Conservation (phyloP, 2,888 invertebrate genomes). For the Craniophora ligustri region DNA sequence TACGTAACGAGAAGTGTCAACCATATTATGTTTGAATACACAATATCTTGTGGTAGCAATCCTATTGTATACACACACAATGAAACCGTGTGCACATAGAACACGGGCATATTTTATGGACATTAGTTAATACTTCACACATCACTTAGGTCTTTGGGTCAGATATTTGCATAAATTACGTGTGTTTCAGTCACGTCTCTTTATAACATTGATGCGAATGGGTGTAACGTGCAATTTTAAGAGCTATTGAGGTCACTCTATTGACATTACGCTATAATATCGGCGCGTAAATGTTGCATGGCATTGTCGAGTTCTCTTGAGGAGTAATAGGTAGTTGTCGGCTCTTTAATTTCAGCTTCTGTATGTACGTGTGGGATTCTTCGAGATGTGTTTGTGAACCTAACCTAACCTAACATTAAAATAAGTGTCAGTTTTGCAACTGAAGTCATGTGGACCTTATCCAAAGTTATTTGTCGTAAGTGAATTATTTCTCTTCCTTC, state of each 20-base stretch:
- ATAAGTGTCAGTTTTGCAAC: too few species aligned
- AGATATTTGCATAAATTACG: conserved; percentile 52
- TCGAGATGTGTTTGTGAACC: too few species aligned
- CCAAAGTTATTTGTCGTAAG: too few species aligned
- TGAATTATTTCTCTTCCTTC: too few species aligned
- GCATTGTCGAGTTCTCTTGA: too few species aligned
- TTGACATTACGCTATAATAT: conserved; percentile 3
- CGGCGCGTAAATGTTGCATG: not conserved
- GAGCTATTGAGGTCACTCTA: conserved; percentile 14
- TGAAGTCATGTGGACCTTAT: too few species aligned
- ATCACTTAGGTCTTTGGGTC: conserved; percentile 54
- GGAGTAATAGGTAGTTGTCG: too few species aligned
- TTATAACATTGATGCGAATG: conserved; percentile 26
- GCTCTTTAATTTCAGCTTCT: too few species aligned
- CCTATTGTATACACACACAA: conserved; percentile 37
- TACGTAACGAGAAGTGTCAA: conserved; percentile 29
- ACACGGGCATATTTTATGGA: not conserved
- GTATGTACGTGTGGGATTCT: too few species aligned
- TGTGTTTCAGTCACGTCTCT: conserved; percentile 25
- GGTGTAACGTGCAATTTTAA: conserved; percentile 17
- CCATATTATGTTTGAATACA: conserved; percentile 17
- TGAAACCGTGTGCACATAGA: conserved; percentile 5
- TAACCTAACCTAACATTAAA: too few species aligned
- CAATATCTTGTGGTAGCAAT: conserved; percentile 40
- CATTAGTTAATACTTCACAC: conserved; percentile 40